Conservation (phyloP, 2,888 invertebrate genomes). For the Diarsia mendica region DNA sequence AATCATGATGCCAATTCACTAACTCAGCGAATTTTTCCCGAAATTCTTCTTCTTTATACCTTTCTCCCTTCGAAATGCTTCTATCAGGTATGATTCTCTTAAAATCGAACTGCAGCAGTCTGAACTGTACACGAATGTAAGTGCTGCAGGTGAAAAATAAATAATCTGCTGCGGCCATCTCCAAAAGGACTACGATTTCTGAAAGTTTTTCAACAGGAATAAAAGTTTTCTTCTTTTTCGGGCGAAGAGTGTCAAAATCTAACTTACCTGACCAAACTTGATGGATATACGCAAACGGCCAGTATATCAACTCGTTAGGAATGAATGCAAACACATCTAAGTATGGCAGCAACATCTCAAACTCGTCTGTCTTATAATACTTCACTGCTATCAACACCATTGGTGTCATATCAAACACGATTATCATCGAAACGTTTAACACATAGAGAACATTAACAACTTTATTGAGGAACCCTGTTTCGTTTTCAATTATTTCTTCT, state of each 20-base stretch:
- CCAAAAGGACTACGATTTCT: slow-evolving; percentile 73
- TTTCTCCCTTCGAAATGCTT: slow-evolving; percentile 30
- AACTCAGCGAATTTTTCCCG: slow-evolving; percentile 59
- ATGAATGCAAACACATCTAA: slow-evolving; percentile 73
- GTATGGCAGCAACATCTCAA: slow-evolving; percentile 72
- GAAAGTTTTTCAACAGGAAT: slow-evolving; percentile 40
- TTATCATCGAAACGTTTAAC: slow-evolving; percentile 68
- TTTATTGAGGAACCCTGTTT: slow-evolving; percentile 64
- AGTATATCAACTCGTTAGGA: slow-evolving; percentile 70
- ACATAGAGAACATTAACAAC: slow-evolving; percentile 68
- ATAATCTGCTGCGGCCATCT: slow-evolving; percentile 72
- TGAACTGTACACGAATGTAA: slow-evolving; percentile 72
- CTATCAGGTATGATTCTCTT: slow-evolving; percentile 59
- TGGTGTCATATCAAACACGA: slow-evolving; percentile 70
- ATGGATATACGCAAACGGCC: slow-evolving; percentile 73
- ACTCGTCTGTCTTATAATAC: slow-evolving; percentile 68
- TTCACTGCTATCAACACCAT: slow-evolving; percentile 69
- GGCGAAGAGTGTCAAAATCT: neutral
- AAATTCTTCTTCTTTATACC: slow-evolving; percentile 41
- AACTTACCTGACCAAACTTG: slow-evolving; percentile 75
- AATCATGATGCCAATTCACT: slow-evolving; percentile 71
- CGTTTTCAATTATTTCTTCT: slow-evolving; percentile 59
- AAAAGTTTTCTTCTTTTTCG: neutral
- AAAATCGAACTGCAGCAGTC: slow-evolving; percentile 68
- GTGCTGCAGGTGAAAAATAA: slow-evolving; percentile 75